Percentiles rank a stretch among this genome's conserved stretches.
These are phyloP conservation scores for Mellivora capensis DNA, from an alignment of 2,113 vertebrate genomes.

Conservation along the genomic window DNA sequence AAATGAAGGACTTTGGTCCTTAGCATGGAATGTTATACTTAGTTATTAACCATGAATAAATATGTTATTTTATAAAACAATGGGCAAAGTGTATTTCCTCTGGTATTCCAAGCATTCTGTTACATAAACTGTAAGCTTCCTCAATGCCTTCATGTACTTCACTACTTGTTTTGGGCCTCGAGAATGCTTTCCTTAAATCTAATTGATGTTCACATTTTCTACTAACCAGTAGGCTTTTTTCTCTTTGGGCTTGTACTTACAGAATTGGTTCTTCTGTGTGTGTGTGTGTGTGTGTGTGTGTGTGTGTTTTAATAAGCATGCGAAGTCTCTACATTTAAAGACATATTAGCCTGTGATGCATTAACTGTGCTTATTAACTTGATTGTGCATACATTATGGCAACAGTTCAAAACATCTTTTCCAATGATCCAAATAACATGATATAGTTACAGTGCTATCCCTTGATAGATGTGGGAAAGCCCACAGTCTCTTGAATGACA, in stretches of 20 bases:
- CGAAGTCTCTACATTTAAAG: slow-evolving; percentile 45
- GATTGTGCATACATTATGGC: slow-evolving; percentile 60
- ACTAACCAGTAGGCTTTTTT: slow-evolving; percentile 36
- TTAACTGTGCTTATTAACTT: slow-evolving; percentile 62
- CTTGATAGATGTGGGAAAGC: slow-evolving; percentile 35
- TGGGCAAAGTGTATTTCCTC: slow-evolving; percentile 69
- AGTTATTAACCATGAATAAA: slow-evolving; percentile 69
- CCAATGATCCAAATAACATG: slow-evolving; percentile 45
- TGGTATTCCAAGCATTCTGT: slow-evolving; percentile 70
- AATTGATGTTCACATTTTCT: slow-evolving; percentile 26
- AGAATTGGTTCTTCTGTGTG: background rate
- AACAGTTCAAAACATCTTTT: slow-evolving; percentile 61
- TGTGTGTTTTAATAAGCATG: background rate
- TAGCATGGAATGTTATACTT: slow-evolving; percentile 66
- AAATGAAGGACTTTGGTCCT: slow-evolving; percentile 66
- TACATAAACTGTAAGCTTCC: slow-evolving; percentile 44
- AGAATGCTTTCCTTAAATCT: background rate
- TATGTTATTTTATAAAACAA: slow-evolving; percentile 67
- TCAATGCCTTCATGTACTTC: background rate
- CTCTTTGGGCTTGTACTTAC: background rate
- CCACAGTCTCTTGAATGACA: slow-evolving; percentile 42
- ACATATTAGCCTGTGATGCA: slow-evolving; percentile 27
- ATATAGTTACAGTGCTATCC: slow-evolving; percentile 30
- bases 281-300: too few relatives aligned
- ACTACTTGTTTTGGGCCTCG: slow-evolving; percentile 43